Evolutionary conservation across 1,140 invertebrate species (phyloP).

Genomic region (Formica exsecta): DNA sequence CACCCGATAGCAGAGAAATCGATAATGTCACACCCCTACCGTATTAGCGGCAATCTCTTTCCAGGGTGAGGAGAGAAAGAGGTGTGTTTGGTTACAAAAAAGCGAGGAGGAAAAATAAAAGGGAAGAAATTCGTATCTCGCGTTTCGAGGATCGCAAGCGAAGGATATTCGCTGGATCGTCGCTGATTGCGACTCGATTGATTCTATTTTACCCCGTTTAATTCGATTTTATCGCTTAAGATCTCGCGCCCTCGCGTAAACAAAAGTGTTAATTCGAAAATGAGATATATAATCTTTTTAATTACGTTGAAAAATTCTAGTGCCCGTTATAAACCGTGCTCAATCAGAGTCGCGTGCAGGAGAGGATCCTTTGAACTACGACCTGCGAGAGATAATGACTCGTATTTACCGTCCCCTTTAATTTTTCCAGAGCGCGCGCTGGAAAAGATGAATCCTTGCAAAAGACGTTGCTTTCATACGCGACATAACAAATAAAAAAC

Average conservation of each 20-base stretch:
- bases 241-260: too few species aligned
- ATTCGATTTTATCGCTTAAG: not conserved
- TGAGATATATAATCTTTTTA: not conserved
- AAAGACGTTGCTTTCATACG: constrained; percentile 46
- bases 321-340: not conserved
- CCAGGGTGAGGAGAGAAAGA: constrained; percentile 6
- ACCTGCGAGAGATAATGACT: constrained; percentile 50
- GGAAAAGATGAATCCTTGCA: constrained; percentile 27
- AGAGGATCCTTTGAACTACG: not conserved
- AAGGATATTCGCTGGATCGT: too few species aligned
- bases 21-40: constrained; percentile 60
- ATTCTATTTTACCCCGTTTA: not conserved
- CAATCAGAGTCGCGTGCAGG: not conserved
- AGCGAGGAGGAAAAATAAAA: too few species aligned
- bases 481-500: not conserved
- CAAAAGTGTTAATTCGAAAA: not conserved
- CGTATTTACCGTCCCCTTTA: constrained; percentile 43
- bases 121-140: constrained; percentile 25
- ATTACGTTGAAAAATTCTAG: not conserved
- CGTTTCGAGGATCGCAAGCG: not conserved
- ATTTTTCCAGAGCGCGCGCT: constrained; percentile 39
- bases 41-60: constrained; percentile 58
- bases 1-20: constrained; percentile 70
- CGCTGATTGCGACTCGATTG: not conserved
- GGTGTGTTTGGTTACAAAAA: constrained; percentile 44